These are phyloP conservation scores for Dioctria linearis DNA, from an alignment of 2,888 invertebrate genomes.

Conservation along the genomic window DNA sequence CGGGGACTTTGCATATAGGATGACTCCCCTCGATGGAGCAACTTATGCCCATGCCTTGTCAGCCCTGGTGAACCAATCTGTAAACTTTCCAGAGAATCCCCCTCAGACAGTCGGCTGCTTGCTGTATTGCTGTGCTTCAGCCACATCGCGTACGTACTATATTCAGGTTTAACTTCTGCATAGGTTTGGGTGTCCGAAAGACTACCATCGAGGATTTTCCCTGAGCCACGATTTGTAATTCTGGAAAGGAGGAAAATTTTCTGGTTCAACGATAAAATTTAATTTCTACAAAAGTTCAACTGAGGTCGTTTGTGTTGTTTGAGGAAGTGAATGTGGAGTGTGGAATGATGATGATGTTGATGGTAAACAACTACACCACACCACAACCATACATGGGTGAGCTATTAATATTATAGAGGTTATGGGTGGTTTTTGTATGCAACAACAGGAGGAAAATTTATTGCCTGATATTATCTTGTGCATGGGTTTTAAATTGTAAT, in stretches of 20 bases:
- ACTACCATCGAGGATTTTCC: slow-evolving; percentile 83
- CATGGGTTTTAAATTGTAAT: no score
- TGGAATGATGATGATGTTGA: not conserved
- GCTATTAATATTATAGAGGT: no score
- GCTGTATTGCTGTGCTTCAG: slow-evolving; percentile 88
- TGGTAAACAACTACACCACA: no score
- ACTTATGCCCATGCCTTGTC: slow-evolving; percentile 68
- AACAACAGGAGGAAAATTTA: no score
- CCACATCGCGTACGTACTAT: slow-evolving; percentile 89
- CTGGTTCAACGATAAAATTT: slow-evolving; percentile 37
- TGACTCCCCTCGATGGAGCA: slow-evolving; percentile 69
- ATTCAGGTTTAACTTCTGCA: slow-evolving; percentile 82
- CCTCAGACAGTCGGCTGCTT: slow-evolving; percentile 86
- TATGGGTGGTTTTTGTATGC: no score
- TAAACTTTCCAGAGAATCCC: slow-evolving; percentile 88
- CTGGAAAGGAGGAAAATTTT: slow-evolving; percentile 63
- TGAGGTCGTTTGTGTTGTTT: slow-evolving; percentile 5
- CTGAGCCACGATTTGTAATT: slow-evolving; percentile 66
- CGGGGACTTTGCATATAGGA: slow-evolving; percentile 75
- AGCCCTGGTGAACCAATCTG: slow-evolving; percentile 81
- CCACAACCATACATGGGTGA: no score
- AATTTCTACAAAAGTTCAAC: slow-evolving; percentile 10
- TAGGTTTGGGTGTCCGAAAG: slow-evolving; percentile 88
- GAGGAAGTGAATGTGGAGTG: not conserved
- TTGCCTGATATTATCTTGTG: no score